Evolutionary conservation across 2,113 vertebrate species (phyloP).

Genomic region (Zosterops borbonicus): DNA sequence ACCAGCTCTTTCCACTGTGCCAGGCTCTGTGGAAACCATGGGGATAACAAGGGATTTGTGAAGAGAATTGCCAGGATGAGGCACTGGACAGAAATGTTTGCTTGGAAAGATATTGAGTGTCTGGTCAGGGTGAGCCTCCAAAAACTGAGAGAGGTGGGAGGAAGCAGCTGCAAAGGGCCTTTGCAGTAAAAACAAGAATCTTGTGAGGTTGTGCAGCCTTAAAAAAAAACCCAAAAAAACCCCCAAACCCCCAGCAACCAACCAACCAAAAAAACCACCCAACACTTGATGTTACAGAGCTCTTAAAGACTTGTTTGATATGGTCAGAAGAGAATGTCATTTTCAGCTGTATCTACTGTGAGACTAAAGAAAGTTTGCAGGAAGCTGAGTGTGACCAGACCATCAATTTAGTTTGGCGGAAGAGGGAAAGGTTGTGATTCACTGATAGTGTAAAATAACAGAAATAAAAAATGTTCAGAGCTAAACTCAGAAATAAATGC

Average conservation of each 20-base stretch:
- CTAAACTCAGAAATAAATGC: not conserved
- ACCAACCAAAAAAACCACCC: too few species aligned
- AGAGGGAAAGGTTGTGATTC: not conserved
- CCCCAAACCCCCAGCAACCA: too few species aligned
- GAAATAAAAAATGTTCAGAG: not conserved
- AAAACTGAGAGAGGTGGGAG: not conserved
- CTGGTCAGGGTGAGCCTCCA: not conserved
- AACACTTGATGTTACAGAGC: not conserved
- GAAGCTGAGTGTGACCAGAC: not conserved
- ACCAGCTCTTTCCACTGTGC: not conserved
- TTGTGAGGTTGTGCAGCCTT: not conserved
- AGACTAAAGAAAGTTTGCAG: not conserved
- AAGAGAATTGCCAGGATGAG: not conserved
- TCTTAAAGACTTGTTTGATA: not conserved
- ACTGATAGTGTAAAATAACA: not conserved
- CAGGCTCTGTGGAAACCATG: accelerated
- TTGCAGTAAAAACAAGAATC: not conserved
- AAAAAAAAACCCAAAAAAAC: not conserved
- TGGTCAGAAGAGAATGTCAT: not conserved
- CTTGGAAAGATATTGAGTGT: not conserved
- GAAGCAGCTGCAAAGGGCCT: not conserved
- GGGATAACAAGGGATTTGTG: not conserved
- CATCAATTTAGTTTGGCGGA: not conserved
- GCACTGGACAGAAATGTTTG: not conserved
- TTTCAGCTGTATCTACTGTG: not conserved